These are phyloP conservation scores for Drosophila nasuta DNA, from an alignment of 1,140 invertebrate genomes.

Conservation along the genomic window DNA sequence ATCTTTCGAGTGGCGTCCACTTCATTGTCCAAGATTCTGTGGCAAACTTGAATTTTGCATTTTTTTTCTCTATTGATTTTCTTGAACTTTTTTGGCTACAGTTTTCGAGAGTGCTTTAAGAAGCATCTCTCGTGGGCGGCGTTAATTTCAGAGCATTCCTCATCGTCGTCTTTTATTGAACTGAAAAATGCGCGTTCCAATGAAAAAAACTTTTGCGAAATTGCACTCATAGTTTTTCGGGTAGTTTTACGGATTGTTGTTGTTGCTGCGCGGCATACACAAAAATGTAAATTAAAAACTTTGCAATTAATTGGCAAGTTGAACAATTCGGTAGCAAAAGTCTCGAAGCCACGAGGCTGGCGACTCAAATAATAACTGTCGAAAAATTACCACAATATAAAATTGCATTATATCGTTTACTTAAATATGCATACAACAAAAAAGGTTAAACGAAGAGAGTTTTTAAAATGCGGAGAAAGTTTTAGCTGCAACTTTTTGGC, in stretches of 20 bases:
- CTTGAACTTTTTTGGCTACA: slow-evolving; percentile 51
- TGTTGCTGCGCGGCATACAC: slow-evolving; percentile 33
- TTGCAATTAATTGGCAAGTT: slow-evolving; percentile 52
- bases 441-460: too few species aligned
- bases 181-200: slow-evolving; percentile 37
- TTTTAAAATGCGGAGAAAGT: too few species aligned
- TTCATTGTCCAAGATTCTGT: slow-evolving; percentile 59
- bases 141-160: slow-evolving; percentile 43
- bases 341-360: not conserved
- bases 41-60: slow-evolving; percentile 8
- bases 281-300: slow-evolving; percentile 61
- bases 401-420: slow-evolving; percentile 1
- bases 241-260: slow-evolving; percentile 26
- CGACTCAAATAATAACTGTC: slow-evolving; percentile 24
- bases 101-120: slow-evolving; percentile 48
- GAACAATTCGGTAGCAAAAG: slow-evolving; percentile 12
- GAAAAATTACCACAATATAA: slow-evolving; percentile 26
- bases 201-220: slow-evolving; percentile 40
- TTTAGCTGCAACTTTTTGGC: too few species aligned
- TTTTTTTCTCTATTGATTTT: slow-evolving; percentile 60
- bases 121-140: slow-evolving; percentile 18
- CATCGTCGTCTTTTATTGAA: slow-evolving; percentile 35
- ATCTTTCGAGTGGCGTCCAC: slow-evolving; percentile 43
- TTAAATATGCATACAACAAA: not conserved
- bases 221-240: slow-evolving; percentile 47